A percentile compares a stretch with the other conserved stretches of the same genome.
These are phyloP conservation scores for Petromus typicus DNA, from an alignment of 2,113 vertebrate species.

Conservation along the genomic window DNA sequence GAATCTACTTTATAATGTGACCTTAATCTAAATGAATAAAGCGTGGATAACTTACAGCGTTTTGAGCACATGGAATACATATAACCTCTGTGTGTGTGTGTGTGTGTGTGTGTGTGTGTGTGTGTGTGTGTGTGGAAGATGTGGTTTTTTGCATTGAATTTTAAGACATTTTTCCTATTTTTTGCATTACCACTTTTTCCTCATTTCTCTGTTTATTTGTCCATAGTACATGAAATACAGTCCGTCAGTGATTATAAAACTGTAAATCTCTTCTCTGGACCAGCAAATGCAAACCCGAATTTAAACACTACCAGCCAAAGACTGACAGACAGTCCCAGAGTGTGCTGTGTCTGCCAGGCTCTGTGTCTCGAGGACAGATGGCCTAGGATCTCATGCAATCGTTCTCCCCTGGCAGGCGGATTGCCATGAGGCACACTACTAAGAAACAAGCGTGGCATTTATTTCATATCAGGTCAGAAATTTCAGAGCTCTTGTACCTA, in stretches of 20 bases:
- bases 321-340: constrained; percentile 66
- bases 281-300: constrained; percentile 40
- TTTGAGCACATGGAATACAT: not conserved
- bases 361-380: constrained; percentile 60
- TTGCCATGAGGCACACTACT: constrained; percentile 1
- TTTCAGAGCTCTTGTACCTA: not conserved
- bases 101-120: fast-evolving
- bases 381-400: constrained; percentile 51
- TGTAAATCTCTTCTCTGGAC: constrained; percentile 25
- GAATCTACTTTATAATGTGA: not conserved
- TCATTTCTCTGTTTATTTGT: not conserved
- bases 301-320: constrained; percentile 29
- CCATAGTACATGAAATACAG: not conserved
- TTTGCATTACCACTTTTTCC: not conserved
- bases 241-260: not conserved
- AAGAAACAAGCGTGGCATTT: constrained; percentile 61
- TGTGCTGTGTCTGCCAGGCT: constrained; percentile 30
- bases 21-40: constrained; percentile 27
- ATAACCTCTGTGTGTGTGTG: not conserved
- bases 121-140: not conserved
- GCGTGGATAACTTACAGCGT: not conserved
- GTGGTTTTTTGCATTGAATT: not conserved
- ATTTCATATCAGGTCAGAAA: constrained; percentile 59
- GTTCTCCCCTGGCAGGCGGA: constrained; percentile 48
- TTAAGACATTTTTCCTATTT: not conserved